Evolutionary conservation across 2,888 invertebrate species (phyloP).

Genomic region (Drosophila lutescens): DNA sequence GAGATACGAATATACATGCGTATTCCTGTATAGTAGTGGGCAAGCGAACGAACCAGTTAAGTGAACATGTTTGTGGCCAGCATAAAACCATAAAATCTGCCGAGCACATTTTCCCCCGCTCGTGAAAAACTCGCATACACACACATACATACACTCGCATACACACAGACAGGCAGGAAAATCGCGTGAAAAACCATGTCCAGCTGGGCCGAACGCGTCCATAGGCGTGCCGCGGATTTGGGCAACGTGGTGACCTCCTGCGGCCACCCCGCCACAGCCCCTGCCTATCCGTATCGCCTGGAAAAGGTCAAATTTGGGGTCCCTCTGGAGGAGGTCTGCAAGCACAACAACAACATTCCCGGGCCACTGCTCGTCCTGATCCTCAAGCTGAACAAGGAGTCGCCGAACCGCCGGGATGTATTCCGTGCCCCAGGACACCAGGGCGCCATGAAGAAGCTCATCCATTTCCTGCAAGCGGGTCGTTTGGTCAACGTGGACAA

Average conservation of each 20-base stretch:
- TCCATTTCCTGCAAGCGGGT: constrained; percentile 95
- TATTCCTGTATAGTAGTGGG: background rate
- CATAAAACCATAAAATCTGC: constrained; percentile 71
- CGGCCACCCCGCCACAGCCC: constrained; percentile 90
- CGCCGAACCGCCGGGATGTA: constrained; percentile 95
- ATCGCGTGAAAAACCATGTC: constrained; percentile 86
- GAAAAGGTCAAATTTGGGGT: constrained; percentile 98
- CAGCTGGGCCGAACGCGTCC: constrained; percentile 96
- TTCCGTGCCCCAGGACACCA: constrained; percentile 98
- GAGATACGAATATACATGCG: background rate
- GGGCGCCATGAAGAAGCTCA: constrained; percentile 96
- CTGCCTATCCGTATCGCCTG: constrained; percentile 92
- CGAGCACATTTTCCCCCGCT: constrained; percentile 68
- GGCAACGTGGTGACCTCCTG: constrained; percentile 96
- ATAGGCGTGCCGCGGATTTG: constrained; percentile 94
- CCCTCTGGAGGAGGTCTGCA: constrained; percentile 95
- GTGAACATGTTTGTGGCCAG: constrained; percentile 66
- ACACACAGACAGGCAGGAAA: constrained; percentile 20
- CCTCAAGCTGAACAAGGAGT: constrained; percentile 96
- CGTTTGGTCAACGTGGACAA: constrained; percentile 96
- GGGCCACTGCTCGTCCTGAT: constrained; percentile 96
- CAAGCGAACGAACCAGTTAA: constrained; percentile 46
- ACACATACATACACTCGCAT: constrained; percentile 10
- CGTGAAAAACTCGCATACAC: constrained; percentile 57
- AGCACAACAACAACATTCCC: constrained; percentile 97